Evolutionary conservation across 2,888 invertebrate genomes (phyloP), one percentile per base, ranked within the genome.

Genomic region (Eupithecia vulgata): DNA sequence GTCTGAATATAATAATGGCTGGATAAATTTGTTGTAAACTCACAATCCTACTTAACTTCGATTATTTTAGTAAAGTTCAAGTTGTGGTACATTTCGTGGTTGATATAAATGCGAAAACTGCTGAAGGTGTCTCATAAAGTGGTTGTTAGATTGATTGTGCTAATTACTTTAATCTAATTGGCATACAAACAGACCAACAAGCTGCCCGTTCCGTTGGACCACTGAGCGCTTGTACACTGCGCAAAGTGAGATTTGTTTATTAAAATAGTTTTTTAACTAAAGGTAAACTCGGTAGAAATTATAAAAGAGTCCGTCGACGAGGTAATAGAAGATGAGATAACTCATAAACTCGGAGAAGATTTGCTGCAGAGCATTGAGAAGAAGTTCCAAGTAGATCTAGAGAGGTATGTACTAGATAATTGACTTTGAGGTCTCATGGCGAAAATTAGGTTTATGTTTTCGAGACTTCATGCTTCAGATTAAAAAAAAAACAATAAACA

Each of bases 281-380:
- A 78, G 74, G 75, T 71, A 13, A 34, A 61, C 21, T 69, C 83
- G 25, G 76, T 78, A 13, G 87, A 90, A 40, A 73, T 85, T 40
- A 83, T 81, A 0, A 91, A 91, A 75, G 88, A 91, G 35, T 88
- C 90, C 69, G 85, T 94, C 1, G 94, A 94, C 70, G 87, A 87
- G 40, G 90, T 92, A 0, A 92, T 94, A 81, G 94, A 94, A 78
- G 91, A 93, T 73, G 93, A 93, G 76, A 90, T 94, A 68, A 93
- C 94, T 0, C 82, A 85, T 21, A 94, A 90, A 67, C 81, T 94
- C 8, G 85, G 89, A 4, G 87, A 86, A 8, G 94, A 94, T 52
- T 80, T 94, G 57, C 79, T 94, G 35, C 93, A 93, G 79, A 93
- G 94, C 76, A 88, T 94, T 35, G 93, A 94, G 78, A 91, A 86